Evolutionary conservation across 2,888 invertebrate species (phyloP).

Genomic region (Dexiosoma caninum): DNA sequence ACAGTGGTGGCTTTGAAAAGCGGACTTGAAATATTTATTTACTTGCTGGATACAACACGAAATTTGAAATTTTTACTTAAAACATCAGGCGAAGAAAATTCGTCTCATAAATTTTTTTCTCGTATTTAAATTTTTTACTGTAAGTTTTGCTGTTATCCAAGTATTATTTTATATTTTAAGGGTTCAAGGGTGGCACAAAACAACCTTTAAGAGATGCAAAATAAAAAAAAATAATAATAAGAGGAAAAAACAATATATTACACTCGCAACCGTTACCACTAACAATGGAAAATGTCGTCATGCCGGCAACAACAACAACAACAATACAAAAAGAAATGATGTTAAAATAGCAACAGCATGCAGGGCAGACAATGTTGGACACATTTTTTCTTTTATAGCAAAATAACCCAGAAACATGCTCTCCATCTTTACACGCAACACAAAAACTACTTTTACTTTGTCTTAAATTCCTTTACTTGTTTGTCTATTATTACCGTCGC

Average conservation of each 20-base stretch:
- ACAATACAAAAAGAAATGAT: constrained; percentile 1
- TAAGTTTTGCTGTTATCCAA: too few relatives aligned
- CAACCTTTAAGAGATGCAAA: constrained; percentile 36
- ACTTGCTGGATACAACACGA: too few relatives aligned
- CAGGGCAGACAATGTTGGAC: constrained; percentile 2
- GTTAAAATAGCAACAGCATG: constrained; percentile 15
- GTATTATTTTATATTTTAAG: too few relatives aligned
- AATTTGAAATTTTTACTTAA: too few relatives aligned
- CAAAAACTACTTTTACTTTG: neutral
- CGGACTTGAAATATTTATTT: too few relatives aligned
- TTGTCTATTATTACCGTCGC: neutral
- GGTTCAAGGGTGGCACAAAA: neutral
- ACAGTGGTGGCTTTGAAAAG: too few relatives aligned
- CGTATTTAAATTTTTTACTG: too few relatives aligned
- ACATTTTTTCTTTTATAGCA: constrained; percentile 3
- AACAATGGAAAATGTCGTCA: neutral
- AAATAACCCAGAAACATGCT: neutral
- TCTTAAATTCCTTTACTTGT: constrained; percentile 7
- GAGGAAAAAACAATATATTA: neutral
- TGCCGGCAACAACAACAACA: neutral
- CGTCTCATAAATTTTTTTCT: too few relatives aligned
- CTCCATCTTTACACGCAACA: neutral
- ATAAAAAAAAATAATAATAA: constrained; percentile 32
- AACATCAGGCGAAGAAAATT: too few relatives aligned
- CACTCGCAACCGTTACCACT: neutral